Percentiles rank a stretch among this genome's conserved stretches.
Conservation (phyloP, 1,140 invertebrate species). For the Drosophila oshimai region DNA sequence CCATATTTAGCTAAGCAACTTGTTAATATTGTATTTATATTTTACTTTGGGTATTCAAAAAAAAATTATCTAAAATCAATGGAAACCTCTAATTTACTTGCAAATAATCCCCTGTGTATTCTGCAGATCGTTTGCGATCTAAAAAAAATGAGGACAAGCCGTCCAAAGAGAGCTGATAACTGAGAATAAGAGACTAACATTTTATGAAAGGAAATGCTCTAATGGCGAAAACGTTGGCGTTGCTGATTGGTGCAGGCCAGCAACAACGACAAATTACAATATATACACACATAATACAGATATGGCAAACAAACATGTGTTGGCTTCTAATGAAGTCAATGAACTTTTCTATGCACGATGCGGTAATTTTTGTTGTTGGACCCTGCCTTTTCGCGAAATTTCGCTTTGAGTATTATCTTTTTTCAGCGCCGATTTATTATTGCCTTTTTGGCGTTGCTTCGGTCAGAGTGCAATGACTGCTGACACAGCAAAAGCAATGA, state of each 20-base stretch:
- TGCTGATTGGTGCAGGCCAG: constrained; percentile 70
- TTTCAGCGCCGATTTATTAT: constrained; percentile 34
- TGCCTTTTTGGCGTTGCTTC: constrained; percentile 8
- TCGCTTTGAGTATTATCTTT: constrained; percentile 65
- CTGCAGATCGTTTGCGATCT: constrained; percentile 35
- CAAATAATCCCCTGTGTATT: neutral
- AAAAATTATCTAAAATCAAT: too few relatives aligned
- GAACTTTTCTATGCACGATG: constrained; percentile 77
- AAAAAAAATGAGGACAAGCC: constrained; percentile 35
- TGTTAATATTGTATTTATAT: too few relatives aligned
- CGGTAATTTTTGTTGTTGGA: constrained; percentile 78
- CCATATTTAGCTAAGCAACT: too few relatives aligned
- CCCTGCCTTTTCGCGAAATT: constrained; percentile 56
- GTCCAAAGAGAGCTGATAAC: constrained; percentile 3
- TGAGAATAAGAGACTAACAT: constrained; percentile 9
- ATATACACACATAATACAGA: constrained; percentile 10
- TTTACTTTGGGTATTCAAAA: too few relatives aligned
- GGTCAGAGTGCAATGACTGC: constrained; percentile 73
- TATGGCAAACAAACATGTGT: constrained; percentile 26
- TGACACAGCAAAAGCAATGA: constrained; percentile 38
- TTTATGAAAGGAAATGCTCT: constrained; percentile 50
- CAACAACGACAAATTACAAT: constrained; percentile 45
- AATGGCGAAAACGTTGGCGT: constrained; percentile 33
- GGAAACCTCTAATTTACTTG: too few relatives aligned
- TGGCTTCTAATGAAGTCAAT: constrained; percentile 67